Conservation (phyloP, 1,140 invertebrate genomes). For the Drosophila orena region DNA sequence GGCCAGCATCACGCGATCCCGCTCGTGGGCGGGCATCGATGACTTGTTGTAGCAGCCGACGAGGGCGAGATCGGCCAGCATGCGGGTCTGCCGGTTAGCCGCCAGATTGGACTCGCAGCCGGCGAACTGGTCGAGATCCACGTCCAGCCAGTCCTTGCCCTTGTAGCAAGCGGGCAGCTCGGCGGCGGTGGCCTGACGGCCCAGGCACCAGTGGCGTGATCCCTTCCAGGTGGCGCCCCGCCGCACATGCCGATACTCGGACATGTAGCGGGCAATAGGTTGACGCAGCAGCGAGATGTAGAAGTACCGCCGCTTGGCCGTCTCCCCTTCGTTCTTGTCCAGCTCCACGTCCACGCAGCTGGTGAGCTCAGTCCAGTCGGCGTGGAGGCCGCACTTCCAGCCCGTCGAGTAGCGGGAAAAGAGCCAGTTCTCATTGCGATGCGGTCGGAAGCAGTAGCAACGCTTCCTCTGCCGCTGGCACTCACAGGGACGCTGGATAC, state of each 20-base stretch:
- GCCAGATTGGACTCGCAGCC: slow-evolving; percentile 96
- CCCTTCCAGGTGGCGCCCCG: slow-evolving; percentile 98
- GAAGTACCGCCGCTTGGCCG: slow-evolving; percentile 94
- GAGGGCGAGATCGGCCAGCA: slow-evolving; percentile 97
- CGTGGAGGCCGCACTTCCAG: slow-evolving; percentile 99
- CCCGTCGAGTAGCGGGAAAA: slow-evolving; percentile 99
- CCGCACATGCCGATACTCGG: slow-evolving; percentile 97
- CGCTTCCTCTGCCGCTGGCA: slow-evolving; percentile 94
- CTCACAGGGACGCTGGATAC: slow-evolving; percentile 91
- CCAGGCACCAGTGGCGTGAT: slow-evolving; percentile 94
- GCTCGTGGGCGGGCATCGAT: slow-evolving; percentile 88
- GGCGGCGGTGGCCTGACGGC: slow-evolving; percentile 90
- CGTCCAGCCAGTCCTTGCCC: slow-evolving; percentile 88
- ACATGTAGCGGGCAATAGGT: slow-evolving; percentile 95
- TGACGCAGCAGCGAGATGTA: slow-evolving; percentile 98
- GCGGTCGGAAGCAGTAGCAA: slow-evolving; percentile 96
- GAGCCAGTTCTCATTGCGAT: slow-evolving; percentile 96
- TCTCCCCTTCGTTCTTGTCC: slow-evolving; percentile 93
- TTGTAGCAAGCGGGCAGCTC: slow-evolving; percentile 93
- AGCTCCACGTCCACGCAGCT: slow-evolving; percentile 94
- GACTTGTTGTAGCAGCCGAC: slow-evolving; percentile 97
- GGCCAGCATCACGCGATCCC: slow-evolving; percentile 93
- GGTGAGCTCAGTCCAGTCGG: slow-evolving; percentile 98
- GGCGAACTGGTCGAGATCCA: slow-evolving; percentile 93
- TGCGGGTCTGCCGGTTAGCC: slow-evolving; percentile 97